phyloP scores from a whole-genome alignment of 2,888 invertebrate genomes.

The Acleris holmiana region DNA sequence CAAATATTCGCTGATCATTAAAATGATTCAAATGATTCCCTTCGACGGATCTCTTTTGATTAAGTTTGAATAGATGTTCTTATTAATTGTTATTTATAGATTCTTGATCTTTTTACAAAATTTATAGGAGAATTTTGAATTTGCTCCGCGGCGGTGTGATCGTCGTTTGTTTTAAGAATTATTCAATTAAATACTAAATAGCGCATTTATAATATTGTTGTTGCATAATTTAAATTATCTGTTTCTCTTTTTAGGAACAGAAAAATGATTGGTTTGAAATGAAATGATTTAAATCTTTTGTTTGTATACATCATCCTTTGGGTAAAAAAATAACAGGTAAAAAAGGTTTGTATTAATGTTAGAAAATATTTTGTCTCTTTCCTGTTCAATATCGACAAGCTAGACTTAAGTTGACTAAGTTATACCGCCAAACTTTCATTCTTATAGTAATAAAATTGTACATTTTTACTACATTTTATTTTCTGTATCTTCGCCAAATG shows the following conservation, averaged over 20 bases:
- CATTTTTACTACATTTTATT: constrained; percentile 52
- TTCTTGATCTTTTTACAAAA: constrained; percentile 47
- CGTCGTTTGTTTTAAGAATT: constrained; percentile 49
- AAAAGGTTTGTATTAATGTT: not conserved
- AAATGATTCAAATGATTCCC: constrained; percentile 47
- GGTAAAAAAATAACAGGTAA: not conserved
- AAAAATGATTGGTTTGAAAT: not conserved
- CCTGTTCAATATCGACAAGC: constrained; percentile 2
- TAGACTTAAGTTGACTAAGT: constrained; percentile 16
- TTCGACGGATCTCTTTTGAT: constrained; percentile 55
- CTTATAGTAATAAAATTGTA: constrained; percentile 38
- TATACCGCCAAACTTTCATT: constrained; percentile 27
- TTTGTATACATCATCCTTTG: constrained; percentile 4
- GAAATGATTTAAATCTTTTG: constrained; percentile 11
- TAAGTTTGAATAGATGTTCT: constrained; percentile 39
- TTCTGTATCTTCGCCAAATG: constrained; percentile 61
- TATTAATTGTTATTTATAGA: constrained; percentile 40
- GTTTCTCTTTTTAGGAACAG: constrained; percentile 19
- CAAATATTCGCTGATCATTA: constrained; percentile 44
- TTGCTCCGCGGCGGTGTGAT: constrained; percentile 52
- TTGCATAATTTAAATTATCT: constrained; percentile 26
- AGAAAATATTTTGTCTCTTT: constrained; percentile 6
- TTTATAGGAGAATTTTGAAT: constrained; percentile 67
- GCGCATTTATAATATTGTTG: constrained; percentile 54
- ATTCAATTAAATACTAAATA: constrained; percentile 45